phyloP scores from a whole-genome alignment of 2,888 invertebrate genomes.

The Physocephala rufipes region DNA sequence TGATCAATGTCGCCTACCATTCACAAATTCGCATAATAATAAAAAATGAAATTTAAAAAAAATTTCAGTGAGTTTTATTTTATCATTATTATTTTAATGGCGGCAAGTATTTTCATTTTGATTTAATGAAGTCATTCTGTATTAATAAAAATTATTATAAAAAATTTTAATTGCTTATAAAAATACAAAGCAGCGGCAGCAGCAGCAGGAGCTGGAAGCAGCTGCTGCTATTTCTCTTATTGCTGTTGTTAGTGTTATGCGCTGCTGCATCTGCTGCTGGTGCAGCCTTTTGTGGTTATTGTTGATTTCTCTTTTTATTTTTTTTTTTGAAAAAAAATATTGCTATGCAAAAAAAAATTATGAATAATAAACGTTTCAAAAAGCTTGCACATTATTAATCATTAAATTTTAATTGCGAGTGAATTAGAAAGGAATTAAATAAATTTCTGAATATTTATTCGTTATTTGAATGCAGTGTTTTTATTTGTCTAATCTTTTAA shows the following conservation, averaged over 20 bases:
- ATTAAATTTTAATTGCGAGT: no score
- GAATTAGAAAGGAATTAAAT: no score
- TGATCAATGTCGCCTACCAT: not conserved
- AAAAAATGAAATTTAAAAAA: not conserved
- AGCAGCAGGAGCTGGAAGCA: no score
- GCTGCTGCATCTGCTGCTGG: not conserved
- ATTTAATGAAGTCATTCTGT: slow-evolving; percentile 10
- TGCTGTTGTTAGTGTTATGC: not conserved
- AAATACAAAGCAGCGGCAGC: not conserved
- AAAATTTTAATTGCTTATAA: slow-evolving; percentile 11
- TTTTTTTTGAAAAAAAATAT: slow-evolving; percentile 6
- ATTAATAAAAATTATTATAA: slow-evolving; percentile 1
- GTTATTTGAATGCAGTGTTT: no score
- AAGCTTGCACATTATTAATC: no score
- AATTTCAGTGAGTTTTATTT: not conserved
- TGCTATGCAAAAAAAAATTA: no score
- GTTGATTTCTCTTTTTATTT: not conserved
- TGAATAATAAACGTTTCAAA: no score
- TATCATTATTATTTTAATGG: slow-evolving; percentile 10
- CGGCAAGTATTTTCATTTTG: not conserved
- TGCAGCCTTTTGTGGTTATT: not conserved
- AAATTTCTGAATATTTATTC: no score
- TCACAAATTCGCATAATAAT: not conserved
- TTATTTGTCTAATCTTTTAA: no score
- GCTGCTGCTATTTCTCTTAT: no score